phyloP scores from a whole-genome alignment of 1,140 invertebrate species.

The Heliconius himera region DNA sequence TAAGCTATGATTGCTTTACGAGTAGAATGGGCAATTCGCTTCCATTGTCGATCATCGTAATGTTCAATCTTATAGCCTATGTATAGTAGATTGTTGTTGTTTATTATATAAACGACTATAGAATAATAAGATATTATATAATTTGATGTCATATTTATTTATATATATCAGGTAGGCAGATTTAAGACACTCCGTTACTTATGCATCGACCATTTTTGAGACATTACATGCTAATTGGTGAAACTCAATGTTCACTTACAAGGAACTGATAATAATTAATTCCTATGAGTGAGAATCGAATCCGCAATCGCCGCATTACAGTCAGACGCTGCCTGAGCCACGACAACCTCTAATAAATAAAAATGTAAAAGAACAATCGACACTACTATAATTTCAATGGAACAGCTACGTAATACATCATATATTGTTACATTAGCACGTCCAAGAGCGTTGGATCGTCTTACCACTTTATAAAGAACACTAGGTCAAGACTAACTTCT shows the following conservation, averaged over 20 bases:
- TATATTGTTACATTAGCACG: background rate
- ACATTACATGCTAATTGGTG: too few species aligned
- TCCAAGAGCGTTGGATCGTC: background rate
- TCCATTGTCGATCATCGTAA: slow-evolving; percentile 21
- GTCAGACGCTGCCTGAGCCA: too few species aligned
- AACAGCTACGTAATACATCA: background rate
- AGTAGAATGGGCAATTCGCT: slow-evolving; percentile 22
- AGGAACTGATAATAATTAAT: too few species aligned
- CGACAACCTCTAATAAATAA: too few species aligned
- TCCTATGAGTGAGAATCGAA: too few species aligned
- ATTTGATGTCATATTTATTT: too few species aligned
- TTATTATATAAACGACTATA: background rate
- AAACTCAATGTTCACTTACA: too few species aligned
- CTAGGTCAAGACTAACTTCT: background rate
- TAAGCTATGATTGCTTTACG: slow-evolving; percentile 31
- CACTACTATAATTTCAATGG: background rate
- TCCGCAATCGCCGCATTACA: too few species aligned
- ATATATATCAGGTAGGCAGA: too few species aligned
- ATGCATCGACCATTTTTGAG: too few species aligned
- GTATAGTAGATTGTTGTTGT: background rate
- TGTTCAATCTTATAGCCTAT: background rate
- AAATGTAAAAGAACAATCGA: background rate
- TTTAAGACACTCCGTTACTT: too few species aligned
- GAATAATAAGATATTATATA: background rate
- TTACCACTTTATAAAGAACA: slow-evolving; percentile 6